Evolutionary conservation across 1,140 invertebrate species (phyloP).

Genomic region (Dendrolimus punctatus): DNA sequence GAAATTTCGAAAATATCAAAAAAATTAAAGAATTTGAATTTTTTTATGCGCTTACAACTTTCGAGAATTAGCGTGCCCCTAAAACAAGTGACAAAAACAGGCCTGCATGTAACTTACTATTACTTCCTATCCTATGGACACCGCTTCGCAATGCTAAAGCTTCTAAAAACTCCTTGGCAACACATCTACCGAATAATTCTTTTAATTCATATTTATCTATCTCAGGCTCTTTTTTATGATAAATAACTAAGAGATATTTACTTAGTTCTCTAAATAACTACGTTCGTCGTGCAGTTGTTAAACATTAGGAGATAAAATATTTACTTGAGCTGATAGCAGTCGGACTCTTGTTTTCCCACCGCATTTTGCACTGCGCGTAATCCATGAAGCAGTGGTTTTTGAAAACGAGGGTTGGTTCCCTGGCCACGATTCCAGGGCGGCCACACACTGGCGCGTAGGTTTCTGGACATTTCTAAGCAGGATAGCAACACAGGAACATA

Average conservation of each 20-base stretch:
- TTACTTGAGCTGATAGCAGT: slow-evolving; percentile 37
- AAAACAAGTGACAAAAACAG: no score
- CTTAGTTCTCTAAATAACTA: not conserved
- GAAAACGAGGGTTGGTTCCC: slow-evolving; percentile 44
- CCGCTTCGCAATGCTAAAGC: no score
- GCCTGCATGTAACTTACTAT: no score
- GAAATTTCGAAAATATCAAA: no score
- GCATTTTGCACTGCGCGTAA: slow-evolving; percentile 51
- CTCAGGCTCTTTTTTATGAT: no score
- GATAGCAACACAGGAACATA: not conserved
- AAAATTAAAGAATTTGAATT: no score
- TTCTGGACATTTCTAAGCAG: slow-evolving; percentile 41
- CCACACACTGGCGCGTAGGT: slow-evolving; percentile 52
- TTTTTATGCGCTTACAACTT: no score
- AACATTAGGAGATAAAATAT: slow-evolving; percentile 1
- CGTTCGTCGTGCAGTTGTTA: not conserved
- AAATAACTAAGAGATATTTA: not conserved
- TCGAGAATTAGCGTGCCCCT: no score
- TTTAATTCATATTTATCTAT: no score
- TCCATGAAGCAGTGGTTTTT: slow-evolving; percentile 61
- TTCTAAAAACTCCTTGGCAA: no score
- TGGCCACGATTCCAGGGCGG: slow-evolving; percentile 23
- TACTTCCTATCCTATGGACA: no score
- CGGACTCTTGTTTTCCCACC: slow-evolving; percentile 36
- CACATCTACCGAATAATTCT: no score